phyloP scores from a whole-genome alignment of 2,888 invertebrate species.

The Frankliniella intonsa region DNA sequence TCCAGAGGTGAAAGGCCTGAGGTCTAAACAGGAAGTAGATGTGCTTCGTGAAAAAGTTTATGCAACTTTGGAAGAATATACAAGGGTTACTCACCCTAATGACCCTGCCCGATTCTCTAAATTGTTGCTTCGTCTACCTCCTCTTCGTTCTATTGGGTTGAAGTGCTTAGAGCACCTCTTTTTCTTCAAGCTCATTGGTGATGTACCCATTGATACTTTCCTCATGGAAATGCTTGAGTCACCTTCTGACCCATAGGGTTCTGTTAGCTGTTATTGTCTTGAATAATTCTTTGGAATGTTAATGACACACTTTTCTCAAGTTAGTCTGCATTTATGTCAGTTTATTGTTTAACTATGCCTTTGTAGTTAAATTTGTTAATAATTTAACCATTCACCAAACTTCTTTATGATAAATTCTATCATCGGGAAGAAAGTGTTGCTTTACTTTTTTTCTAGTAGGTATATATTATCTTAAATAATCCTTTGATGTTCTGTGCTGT shows the following conservation, averaged over 20 bases:
- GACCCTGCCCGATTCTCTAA: constrained; percentile 96
- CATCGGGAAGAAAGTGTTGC: no score
- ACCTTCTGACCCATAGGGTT: constrained; percentile 47
- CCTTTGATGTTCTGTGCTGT: no score
- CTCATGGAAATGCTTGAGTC: constrained; percentile 76
- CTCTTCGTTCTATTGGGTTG: constrained; percentile 84
- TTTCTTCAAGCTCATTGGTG: constrained; percentile 87
- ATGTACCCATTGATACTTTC: constrained; percentile 78
- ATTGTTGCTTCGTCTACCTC: constrained; percentile 80
- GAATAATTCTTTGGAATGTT: background rate
- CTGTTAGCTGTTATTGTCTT: background rate
- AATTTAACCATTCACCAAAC: background rate
- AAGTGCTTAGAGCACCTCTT: constrained; percentile 93
- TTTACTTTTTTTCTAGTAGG: background rate
- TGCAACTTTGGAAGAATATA: constrained; percentile 92
- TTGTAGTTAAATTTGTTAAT: constrained; percentile 15
- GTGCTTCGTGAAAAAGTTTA: constrained; percentile 91
- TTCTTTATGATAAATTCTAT: background rate
- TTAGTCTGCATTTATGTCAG: constrained; percentile 13
- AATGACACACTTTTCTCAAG: background rate
- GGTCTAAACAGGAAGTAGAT: constrained; percentile 75
- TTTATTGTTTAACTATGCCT: background rate
- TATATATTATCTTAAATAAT: no score
- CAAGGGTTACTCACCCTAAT: constrained; percentile 76
- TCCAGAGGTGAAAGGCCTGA: constrained; percentile 82